These are phyloP conservation scores for Erebia palarica DNA, from an alignment of 2,888 invertebrate genomes.

Conservation along the genomic window DNA sequence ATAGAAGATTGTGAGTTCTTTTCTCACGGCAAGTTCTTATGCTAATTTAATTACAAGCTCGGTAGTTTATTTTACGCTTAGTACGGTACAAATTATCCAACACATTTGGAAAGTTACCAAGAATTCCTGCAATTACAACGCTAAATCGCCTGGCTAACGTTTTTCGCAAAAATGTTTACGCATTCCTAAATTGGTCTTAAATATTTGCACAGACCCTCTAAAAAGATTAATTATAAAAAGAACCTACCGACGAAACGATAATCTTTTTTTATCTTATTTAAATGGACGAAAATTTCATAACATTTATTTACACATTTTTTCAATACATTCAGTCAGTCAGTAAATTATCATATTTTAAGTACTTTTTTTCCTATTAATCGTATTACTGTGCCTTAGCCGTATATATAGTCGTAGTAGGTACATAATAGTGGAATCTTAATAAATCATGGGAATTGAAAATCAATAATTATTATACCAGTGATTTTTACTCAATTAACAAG, in stretches of 20 bases:
- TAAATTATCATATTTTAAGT: too few relatives aligned
- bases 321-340: too few relatives aligned
- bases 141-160: slow-evolving; percentile 3
- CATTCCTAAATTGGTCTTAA: slow-evolving; percentile 7
- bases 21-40: background rate
- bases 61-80: background rate
- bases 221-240: background rate
- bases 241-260: background rate
- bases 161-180: slow-evolving; percentile 9
- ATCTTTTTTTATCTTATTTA: background rate
- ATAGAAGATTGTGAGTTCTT: background rate
- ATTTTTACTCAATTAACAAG: slow-evolving; percentile 14
- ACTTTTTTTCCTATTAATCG: too few relatives aligned
- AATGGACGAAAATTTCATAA: background rate
- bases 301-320: too few relatives aligned
- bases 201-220: background rate
- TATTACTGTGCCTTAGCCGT: background rate
- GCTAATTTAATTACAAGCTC: slow-evolving; percentile 11
- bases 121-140: slow-evolving; percentile 10
- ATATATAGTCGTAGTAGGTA: too few relatives aligned
- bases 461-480: too few relatives aligned
- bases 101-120: slow-evolving; percentile 17
- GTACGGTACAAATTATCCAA: slow-evolving; percentile 7
- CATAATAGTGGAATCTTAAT: too few relatives aligned
- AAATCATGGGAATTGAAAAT: too few relatives aligned